Evolutionary conservation across 2,888 invertebrate species (phyloP), one percentile per base, ranked within the genome.

Genomic region (Melanostoma scalare): DNA sequence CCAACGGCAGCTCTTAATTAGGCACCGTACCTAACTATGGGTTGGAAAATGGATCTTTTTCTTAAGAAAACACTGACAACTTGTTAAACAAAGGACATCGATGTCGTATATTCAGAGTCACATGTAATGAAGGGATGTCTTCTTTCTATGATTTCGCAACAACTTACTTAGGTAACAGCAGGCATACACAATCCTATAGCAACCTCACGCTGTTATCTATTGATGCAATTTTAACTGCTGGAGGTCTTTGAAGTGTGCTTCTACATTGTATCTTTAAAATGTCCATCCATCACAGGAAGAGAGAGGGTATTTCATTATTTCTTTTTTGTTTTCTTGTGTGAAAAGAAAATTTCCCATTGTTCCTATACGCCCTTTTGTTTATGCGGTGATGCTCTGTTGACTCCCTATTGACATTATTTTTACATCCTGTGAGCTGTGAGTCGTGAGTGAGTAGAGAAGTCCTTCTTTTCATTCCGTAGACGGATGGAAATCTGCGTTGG

Each of bases 331-430:
- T 53, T 55, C 10, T 8, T 10, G 31, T 44, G 48, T 50, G 50
- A 36, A 56, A 63, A 48, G 61, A 74, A 84, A 78, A 82, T 78
- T 67, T 79, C 84, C 84, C 79, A 84, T 84, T 84, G 84, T 84
- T 71, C 69, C 63, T 56, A 74, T 84, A 84, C 84, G 84, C 84
- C 84, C 84, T 84, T 84, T 84, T 84, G 84, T 84, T 84, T 79
- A 84, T 84, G 84, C 84, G 79, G 79, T 84, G 84, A 65, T 79
- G 74, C 79, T 84, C 67, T 79, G 79, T 84, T 79, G 84, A 79
- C 84, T 79, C 74, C 79, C 69, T 71, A 79, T 84, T 84, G 78
- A 84, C 79, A 79, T 84, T 63, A 38, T 63, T 63, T 79, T 84
- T 61, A 74, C 79, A 84, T 84, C 79, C 74, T 71, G 73, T 33